Conservation (phyloP, 2,888 invertebrate genomes). For the Pilophorus perplexus region DNA sequence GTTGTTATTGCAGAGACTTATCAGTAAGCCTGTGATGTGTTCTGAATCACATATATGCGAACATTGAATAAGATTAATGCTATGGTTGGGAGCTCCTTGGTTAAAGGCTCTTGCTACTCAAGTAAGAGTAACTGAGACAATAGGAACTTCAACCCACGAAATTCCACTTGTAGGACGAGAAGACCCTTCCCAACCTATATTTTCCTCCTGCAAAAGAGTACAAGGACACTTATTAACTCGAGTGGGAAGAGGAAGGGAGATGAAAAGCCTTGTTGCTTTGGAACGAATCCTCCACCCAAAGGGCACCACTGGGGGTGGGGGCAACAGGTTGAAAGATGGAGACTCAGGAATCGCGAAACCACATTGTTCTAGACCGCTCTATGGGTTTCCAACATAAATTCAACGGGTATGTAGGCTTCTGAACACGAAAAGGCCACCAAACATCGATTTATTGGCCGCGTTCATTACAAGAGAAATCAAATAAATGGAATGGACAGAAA, state of each 20-base stretch:
- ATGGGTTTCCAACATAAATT: neutral
- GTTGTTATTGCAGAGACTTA: too few relatives aligned
- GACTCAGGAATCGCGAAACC: neutral
- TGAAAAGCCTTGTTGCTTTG: conserved; percentile 24
- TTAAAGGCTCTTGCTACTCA: neutral
- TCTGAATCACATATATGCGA: too few relatives aligned
- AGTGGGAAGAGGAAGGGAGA: conserved; percentile 2
- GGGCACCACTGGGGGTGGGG: too few relatives aligned
- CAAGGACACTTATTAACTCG: conserved; percentile 25
- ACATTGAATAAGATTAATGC: too few relatives aligned
- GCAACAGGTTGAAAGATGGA: conserved; percentile 14
- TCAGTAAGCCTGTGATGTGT: too few relatives aligned
- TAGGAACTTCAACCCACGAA: neutral
- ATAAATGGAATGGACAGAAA: too few relatives aligned
- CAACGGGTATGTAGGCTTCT: neutral
- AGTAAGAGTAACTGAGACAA: neutral
- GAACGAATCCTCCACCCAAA: neutral
- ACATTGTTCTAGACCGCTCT: too few relatives aligned
- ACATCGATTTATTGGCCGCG: too few relatives aligned
- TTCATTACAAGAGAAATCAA: too few relatives aligned
- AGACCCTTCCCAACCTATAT: conserved; percentile 3
- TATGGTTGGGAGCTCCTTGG: too few relatives aligned
- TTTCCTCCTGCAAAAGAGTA: neutral
- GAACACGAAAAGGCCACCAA: neutral
- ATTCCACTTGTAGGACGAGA: neutral